Evolutionary conservation across 1,140 invertebrate genomes (phyloP).

Genomic region (Brevipalpus yothersi): DNA sequence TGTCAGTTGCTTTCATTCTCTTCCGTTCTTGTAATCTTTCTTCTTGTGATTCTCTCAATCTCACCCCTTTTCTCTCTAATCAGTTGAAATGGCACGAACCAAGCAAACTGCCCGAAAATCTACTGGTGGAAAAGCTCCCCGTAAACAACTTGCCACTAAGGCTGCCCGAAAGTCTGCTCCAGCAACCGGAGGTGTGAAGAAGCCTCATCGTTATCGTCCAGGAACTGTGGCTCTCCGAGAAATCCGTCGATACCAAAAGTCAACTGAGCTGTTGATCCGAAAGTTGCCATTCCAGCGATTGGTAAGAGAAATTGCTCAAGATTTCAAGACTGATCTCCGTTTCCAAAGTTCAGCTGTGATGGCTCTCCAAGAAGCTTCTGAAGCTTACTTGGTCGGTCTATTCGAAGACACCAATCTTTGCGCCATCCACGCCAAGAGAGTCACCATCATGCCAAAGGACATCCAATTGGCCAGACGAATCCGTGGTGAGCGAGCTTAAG

Average conservation of each 20-base stretch:
- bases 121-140: conserved; percentile 54
- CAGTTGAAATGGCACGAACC: conserved; percentile 46
- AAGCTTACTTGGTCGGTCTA: conserved; percentile 40
- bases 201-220: conserved; percentile 33
- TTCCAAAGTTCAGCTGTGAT: conserved; percentile 44
- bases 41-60: not conserved
- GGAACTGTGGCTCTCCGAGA: conserved; percentile 61
- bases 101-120: conserved; percentile 61
- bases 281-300: conserved; percentile 26
- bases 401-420: conserved; percentile 80
- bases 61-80: not conserved
- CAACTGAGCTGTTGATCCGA: conserved; percentile 41
- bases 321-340: conserved; percentile 41
- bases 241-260: conserved; percentile 62
- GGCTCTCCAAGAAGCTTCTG: conserved; percentile 23
- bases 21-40: not conserved
- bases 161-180: conserved; percentile 26
- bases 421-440: conserved; percentile 74
- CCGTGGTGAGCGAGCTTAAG: conserved; percentile 12
- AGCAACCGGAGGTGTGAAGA: conserved; percentile 29
- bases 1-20: not conserved
- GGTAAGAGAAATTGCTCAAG: conserved; percentile 48
- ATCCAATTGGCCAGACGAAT: conserved; percentile 58
- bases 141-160: conserved; percentile 53
- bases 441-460: conserved; percentile 86